A percentile compares a stretch with the other conserved stretches of the same genome.
These are phyloP conservation scores for Aphis craccivora DNA, from an alignment of 1,140 invertebrate species.

Conservation along the genomic window DNA sequence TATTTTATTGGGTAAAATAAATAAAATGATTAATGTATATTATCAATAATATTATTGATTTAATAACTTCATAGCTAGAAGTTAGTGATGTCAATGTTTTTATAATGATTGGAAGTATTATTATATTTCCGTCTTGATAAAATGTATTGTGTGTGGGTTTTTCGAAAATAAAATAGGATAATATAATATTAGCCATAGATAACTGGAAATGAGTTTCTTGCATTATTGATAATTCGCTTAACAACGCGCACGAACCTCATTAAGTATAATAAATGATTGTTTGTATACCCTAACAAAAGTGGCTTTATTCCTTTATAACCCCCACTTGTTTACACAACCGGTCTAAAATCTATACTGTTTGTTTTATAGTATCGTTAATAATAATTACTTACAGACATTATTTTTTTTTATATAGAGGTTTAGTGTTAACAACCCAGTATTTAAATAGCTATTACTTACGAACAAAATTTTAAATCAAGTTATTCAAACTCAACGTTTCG, in stretches of 20 bases:
- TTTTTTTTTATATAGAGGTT: background rate
- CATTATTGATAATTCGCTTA: background rate
- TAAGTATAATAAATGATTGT: constrained; percentile 1
- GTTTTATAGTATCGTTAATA: background rate
- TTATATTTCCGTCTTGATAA: background rate
- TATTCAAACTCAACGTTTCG: background rate
- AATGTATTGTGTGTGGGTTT: background rate
- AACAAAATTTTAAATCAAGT: background rate
- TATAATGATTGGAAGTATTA: background rate
- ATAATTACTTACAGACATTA: background rate
- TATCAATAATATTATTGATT: background rate
- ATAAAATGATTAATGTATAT: background rate
- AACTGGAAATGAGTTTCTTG: background rate
- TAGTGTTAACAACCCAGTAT: background rate
- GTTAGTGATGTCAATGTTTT: no score
- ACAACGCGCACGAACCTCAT: background rate
- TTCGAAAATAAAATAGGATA: background rate
- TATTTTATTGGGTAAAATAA: no score
- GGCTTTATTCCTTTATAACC: background rate
- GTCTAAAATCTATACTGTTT: background rate
- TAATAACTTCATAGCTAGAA: background rate
- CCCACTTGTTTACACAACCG: background rate
- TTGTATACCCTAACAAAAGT: background rate
- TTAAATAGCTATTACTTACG: background rate
- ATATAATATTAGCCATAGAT: background rate